Conservation (phyloP, 2,113 vertebrate species). For the Macrotis lagotis region DNA sequence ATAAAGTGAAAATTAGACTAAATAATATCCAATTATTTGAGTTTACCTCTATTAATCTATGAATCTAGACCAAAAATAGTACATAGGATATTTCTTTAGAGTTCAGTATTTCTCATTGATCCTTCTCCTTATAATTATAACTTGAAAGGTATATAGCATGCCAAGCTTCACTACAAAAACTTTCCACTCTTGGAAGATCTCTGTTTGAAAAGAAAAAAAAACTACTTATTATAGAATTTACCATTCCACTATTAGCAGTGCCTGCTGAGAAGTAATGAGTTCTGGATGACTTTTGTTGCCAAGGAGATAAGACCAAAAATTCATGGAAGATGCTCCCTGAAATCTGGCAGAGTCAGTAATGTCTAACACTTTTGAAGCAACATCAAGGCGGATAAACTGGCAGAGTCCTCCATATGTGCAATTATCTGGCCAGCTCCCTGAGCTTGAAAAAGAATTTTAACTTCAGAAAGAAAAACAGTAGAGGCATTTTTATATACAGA, state of each 20-base stretch:
- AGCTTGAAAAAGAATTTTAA: constrained; percentile 49
- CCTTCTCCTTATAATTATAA: constrained; percentile 52
- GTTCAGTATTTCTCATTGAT: constrained; percentile 38
- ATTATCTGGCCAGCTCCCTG: constrained; percentile 68
- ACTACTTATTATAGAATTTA: constrained; percentile 60
- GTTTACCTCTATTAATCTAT: neutral
- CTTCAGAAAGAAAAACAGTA: constrained; percentile 47
- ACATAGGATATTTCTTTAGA: constrained; percentile 22
- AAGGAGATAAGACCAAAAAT: constrained; percentile 70
- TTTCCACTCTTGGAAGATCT: constrained; percentile 39
- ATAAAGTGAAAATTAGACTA: neutral
- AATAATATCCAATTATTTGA: neutral
- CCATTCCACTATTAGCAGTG: constrained; percentile 50
- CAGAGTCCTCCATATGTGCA: neutral
- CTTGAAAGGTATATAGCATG: constrained; percentile 57
- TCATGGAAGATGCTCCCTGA: constrained; percentile 51
- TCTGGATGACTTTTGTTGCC: constrained; percentile 63
- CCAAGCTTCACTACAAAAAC: constrained; percentile 57
- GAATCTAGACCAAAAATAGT: constrained; percentile 23
- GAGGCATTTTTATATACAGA: constrained; percentile 7
- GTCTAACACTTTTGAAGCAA: constrained; percentile 68
- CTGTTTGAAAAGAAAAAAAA: constrained; percentile 53
- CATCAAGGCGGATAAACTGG: constrained; percentile 64
- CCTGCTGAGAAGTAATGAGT: constrained; percentile 67
- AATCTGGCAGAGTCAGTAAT: constrained; percentile 49